Conservation (phyloP, 2,797 vertebrate genomes). For the Pseudocheirus occidentalis region DNA sequence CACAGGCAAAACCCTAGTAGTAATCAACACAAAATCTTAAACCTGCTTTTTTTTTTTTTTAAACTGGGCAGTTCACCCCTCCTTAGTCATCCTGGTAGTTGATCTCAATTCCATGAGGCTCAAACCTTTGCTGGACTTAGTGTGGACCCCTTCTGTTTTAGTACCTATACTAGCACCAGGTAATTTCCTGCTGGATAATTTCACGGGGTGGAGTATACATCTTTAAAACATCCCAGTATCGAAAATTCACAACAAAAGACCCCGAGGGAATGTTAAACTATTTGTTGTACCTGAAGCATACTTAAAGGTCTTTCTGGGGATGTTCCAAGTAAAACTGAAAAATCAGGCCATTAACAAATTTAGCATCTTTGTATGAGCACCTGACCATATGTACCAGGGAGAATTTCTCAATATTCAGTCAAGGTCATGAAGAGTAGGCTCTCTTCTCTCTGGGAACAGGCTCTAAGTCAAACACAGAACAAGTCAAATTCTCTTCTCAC, state of each 20-base stretch:
- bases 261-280: neutral
- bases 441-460: neutral
- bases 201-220: neutral
- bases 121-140: too few relatives aligned
- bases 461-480: neutral
- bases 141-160: neutral
- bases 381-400: neutral
- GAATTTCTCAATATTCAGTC: neutral
- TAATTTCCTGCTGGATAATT: neutral
- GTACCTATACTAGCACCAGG: neutral
- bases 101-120: too few relatives aligned
- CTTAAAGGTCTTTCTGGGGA: neutral
- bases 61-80: too few relatives aligned
- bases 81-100: too few relatives aligned
- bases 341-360: neutral
- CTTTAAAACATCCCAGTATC: neutral
- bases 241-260: too few relatives aligned
- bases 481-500: neutral
- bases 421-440: neutral
- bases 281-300: neutral
- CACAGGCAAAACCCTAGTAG: too few relatives aligned
- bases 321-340: neutral
- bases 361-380: neutral
- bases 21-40: too few relatives aligned
- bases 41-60: too few relatives aligned